These are phyloP conservation scores for Hymenochirus boettgeri DNA, from an alignment of 2,113 vertebrate species.

Conservation along the genomic window DNA sequence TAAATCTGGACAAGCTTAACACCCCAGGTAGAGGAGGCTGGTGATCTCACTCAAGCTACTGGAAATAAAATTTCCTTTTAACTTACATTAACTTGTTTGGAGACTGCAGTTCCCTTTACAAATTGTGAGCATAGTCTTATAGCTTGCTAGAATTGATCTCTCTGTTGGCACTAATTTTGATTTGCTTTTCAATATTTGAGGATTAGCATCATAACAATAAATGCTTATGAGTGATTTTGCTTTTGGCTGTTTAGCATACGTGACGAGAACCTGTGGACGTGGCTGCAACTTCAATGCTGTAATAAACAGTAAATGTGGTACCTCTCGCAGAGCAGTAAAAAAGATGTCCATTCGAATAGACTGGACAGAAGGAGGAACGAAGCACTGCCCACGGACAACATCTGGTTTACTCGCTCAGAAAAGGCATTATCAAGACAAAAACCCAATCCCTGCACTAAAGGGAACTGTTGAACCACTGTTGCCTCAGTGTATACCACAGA, in stretches of 20 bases:
- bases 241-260: conserved; percentile 19
- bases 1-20: too few species aligned
- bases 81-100: too few species aligned
- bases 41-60: too few species aligned
- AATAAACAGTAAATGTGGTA: conserved; percentile 41
- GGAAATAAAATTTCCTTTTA: too few species aligned
- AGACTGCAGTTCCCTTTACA: too few species aligned
- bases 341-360: conserved; percentile 40
- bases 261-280: conserved; percentile 35
- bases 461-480: background rate
- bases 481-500: conserved; percentile 1
- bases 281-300: conserved; percentile 44
- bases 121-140: too few species aligned
- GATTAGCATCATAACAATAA: too few species aligned
- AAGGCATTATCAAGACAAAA: background rate
- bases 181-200: too few species aligned
- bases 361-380: conserved; percentile 27
- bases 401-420: conserved; percentile 8
- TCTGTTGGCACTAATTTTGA: too few species aligned
- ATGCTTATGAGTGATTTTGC: background rate
- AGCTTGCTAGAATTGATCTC: too few species aligned
- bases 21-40: too few species aligned
- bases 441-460: background rate
- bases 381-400: conserved; percentile 8
- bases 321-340: conserved; percentile 36